Percentiles rank a stretch among this genome's conserved stretches.
Evolutionary conservation across 37 sponge, comb jelly and placozoan species (phyloP).

Genomic region (Spongilla lacustris): DNA sequence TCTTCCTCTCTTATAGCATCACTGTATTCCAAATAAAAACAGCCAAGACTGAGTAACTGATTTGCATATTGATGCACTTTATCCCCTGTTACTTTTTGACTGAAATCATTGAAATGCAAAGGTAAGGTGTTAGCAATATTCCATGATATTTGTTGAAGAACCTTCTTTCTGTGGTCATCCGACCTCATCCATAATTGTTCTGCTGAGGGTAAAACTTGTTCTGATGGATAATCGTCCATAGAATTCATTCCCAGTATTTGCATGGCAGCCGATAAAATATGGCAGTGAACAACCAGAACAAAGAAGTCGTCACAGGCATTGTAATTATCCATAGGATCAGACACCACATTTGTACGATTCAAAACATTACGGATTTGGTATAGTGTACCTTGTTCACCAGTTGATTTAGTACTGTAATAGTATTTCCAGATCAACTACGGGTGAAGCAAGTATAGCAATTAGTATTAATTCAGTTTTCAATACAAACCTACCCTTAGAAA

Average conservation of each 20-base stretch:
- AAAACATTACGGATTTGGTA: not conserved
- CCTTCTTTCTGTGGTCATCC: too few relatives aligned
- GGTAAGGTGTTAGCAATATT: too few relatives aligned
- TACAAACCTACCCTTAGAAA: not conserved
- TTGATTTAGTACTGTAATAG: not conserved
- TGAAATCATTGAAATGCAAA: too few relatives aligned
- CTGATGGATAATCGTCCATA: too few relatives aligned
- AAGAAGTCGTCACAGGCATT: slow-evolving; percentile 23
- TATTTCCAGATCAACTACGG: not conserved
- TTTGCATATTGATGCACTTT: not conserved
- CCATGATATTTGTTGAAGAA: too few relatives aligned
- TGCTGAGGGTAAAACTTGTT: too few relatives aligned
- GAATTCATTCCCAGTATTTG: not conserved
- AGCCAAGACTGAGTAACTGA: not conserved
- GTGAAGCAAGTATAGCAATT: too few relatives aligned
- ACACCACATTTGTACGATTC: slow-evolving; percentile 5
- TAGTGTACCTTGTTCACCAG: not conserved
- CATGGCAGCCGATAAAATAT: not conserved
- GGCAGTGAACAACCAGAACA: not conserved
- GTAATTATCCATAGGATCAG: not conserved
- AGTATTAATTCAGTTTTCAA: not conserved
- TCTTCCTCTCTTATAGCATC: slow-evolving; percentile 35
- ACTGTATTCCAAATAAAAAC: not conserved
- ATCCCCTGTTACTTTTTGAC: not conserved
- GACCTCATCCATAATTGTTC: too few relatives aligned